Percentiles rank a stretch among this genome's conserved stretches.
These are phyloP conservation scores for Megalonaias nervosa DNA, from an alignment of 1,140 invertebrate species.

Conservation along the genomic window DNA sequence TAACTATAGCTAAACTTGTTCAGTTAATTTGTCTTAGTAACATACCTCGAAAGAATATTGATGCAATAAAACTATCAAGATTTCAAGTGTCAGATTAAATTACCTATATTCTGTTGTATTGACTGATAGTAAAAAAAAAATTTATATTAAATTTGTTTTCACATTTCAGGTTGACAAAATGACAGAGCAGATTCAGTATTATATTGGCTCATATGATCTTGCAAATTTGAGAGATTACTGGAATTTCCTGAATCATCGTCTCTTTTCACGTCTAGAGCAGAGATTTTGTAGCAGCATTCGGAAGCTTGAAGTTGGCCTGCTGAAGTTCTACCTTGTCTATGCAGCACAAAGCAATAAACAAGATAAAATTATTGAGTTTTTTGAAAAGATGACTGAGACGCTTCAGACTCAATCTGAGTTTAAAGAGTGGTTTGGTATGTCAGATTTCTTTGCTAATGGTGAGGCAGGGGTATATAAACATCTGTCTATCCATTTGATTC, in stretches of 20 bases:
- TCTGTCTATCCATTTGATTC: too few relatives aligned
- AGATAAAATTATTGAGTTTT: constrained; percentile 92
- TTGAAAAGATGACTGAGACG: constrained; percentile 88
- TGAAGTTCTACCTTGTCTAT: constrained; percentile 92
- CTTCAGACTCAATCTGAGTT: constrained; percentile 91
- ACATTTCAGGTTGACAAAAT: constrained; percentile 85
- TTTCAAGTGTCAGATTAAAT: too few relatives aligned
- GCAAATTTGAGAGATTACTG: constrained; percentile 85
- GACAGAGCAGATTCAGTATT: constrained; percentile 87
- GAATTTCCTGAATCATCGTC: constrained; percentile 87
- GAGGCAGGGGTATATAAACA: neutral
- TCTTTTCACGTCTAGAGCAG: constrained; percentile 90
- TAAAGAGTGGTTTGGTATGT: constrained; percentile 98
- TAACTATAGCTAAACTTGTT: too few relatives aligned
- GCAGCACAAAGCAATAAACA: constrained; percentile 85
- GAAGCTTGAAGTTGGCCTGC: constrained; percentile 90
- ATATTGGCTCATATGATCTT: constrained; percentile 85
- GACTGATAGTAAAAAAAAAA: neutral
- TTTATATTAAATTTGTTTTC: constrained; percentile 5
- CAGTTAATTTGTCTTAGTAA: too few relatives aligned
- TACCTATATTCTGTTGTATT: too few relatives aligned
- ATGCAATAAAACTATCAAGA: too few relatives aligned
- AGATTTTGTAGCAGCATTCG: constrained; percentile 84
- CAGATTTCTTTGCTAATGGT: neutral
- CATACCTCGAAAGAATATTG: too few relatives aligned